Conservation (phyloP, 1,140 invertebrate species). For the Solenopsis invicta region DNA sequence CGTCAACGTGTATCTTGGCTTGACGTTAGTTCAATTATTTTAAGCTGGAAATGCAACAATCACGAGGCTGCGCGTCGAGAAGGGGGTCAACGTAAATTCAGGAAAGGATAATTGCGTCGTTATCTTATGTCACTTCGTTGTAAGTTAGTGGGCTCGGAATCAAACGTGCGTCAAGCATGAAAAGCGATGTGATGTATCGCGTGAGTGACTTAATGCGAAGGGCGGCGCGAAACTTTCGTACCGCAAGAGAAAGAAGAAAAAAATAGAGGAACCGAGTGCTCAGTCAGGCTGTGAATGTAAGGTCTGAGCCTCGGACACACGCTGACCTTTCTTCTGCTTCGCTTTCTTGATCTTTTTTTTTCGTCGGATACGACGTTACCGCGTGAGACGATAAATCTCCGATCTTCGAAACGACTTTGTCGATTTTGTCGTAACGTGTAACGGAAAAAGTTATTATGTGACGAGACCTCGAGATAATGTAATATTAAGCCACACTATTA, state of each 20-base stretch:
- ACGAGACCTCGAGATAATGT: slow-evolving; percentile 80
- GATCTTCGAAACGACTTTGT: slow-evolving; percentile 52
- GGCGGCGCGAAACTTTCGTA: slow-evolving; percentile 28
- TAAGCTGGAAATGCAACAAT: slow-evolving; percentile 76
- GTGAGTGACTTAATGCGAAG: slow-evolving; percentile 36
- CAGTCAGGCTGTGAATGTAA: slow-evolving; percentile 87
- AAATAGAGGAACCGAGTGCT: slow-evolving; percentile 76
- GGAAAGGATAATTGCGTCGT: slow-evolving; percentile 45
- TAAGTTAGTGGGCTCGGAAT: slow-evolving; percentile 76
- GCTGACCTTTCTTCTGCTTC: slow-evolving; percentile 76
- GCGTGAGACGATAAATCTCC: slow-evolving; percentile 37
- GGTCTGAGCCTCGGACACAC: slow-evolving; percentile 82
- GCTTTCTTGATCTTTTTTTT: slow-evolving; percentile 66
- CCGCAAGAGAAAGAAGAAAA: slow-evolving; percentile 1
- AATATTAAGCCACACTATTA: slow-evolving; percentile 83
- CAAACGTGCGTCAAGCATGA: slow-evolving; percentile 65
- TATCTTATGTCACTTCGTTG: slow-evolving; percentile 74
- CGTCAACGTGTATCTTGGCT: slow-evolving; percentile 70
- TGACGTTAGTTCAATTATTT: slow-evolving; percentile 74
- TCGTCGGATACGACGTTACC: slow-evolving; percentile 21
- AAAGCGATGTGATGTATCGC: neutral
- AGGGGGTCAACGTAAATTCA: slow-evolving; percentile 51
- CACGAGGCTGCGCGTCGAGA: slow-evolving; percentile 57
- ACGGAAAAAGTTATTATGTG: slow-evolving; percentile 73
- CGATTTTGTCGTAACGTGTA: slow-evolving; percentile 61